These are phyloP conservation scores for Xestia c-nigrum DNA, from an alignment of 2,888 invertebrate genomes.

Conservation along the genomic window DNA sequence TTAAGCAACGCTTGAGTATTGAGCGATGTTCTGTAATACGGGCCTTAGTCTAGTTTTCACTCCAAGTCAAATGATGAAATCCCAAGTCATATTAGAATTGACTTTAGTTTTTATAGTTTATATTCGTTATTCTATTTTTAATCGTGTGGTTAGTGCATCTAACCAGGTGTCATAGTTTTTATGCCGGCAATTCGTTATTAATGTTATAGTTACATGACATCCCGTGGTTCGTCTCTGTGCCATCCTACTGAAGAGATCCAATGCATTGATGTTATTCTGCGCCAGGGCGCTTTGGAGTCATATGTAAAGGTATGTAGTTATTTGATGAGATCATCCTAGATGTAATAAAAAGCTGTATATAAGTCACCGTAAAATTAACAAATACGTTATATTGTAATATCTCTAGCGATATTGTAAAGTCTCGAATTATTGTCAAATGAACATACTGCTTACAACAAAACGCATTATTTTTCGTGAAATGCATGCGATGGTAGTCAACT, in stretches of 20 bases:
- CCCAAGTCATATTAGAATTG: background rate
- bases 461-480: no score
- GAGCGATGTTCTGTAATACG: no score
- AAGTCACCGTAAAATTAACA: no score
- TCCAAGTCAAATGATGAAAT: background rate
- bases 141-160: no score
- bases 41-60: background rate
- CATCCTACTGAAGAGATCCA: constrained; percentile 92
- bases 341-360: no score
- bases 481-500: no score
- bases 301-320: constrained; percentile 80
- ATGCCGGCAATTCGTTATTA: background rate
- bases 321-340: background rate
- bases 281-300: constrained; percentile 93
- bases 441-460: no score
- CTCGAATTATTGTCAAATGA: no score
- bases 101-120: background rate
- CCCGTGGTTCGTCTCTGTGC: constrained; percentile 78
- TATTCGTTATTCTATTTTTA: background rate
- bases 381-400: no score
- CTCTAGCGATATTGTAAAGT: no score
- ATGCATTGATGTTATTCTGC: constrained; percentile 96
- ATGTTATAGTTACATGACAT: constrained; percentile 80
- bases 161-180: no score
- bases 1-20: no score